Conservation (phyloP, 2,797 vertebrate genomes). For the Chloroceryle amazona region DNA sequence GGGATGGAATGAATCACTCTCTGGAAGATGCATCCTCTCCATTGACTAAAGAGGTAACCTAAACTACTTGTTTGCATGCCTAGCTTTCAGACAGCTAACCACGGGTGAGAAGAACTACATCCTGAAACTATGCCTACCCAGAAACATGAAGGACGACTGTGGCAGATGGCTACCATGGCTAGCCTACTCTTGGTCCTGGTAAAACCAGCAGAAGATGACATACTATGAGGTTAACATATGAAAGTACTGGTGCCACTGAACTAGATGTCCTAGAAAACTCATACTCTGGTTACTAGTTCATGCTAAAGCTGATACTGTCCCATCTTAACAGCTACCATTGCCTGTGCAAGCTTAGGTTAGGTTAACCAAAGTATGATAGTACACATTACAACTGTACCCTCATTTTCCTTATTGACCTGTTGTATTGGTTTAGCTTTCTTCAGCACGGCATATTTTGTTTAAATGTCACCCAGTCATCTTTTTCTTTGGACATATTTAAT, state of each 20-base stretch:
- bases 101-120: background rate
- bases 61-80: background rate
- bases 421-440: background rate
- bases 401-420: background rate
- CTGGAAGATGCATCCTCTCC: background rate
- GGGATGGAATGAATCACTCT: conserved; percentile 14
- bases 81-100: background rate
- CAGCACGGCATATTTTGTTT: background rate
- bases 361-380: background rate
- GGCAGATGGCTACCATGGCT: background rate
- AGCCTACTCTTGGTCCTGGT: background rate
- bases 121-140: background rate
- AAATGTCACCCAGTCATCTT: background rate
- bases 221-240: background rate
- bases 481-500: background rate
- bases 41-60: background rate
- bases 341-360: background rate
- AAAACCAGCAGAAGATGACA: background rate
- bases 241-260: background rate
- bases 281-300: background rate
- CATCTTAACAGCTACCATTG: background rate
- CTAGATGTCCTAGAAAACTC: background rate
- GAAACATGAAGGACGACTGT: rapidly evolving
- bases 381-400: background rate
- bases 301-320: background rate